Evolutionary conservation across 2,888 invertebrate species (phyloP).

Genomic region (Scaptomyza caliginosa): DNA sequence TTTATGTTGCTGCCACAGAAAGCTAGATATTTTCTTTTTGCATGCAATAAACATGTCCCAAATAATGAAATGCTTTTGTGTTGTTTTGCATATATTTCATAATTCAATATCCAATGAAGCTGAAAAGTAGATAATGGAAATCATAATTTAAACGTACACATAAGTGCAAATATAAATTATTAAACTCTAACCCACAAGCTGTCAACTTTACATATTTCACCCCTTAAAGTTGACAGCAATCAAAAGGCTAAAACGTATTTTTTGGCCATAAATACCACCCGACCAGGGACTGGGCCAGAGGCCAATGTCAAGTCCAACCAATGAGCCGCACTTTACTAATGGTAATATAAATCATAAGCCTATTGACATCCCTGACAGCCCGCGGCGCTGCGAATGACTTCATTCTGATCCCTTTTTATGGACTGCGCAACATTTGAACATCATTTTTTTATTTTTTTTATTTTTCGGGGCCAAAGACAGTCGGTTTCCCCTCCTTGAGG

Average conservation of each 20-base stretch:
- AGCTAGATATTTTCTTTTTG: background rate
- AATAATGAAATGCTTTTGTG: background rate
- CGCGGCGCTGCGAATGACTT: conserved; percentile 43
- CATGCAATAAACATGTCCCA: background rate
- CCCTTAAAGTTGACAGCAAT: conserved; percentile 11
- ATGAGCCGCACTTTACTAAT: conserved; percentile 66
- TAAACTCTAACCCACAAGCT: background rate
- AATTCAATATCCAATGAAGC: background rate
- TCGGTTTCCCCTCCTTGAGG: conserved; percentile 8
- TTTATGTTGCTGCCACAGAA: background rate
- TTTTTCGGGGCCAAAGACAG: background rate
- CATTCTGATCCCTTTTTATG: conserved; percentile 73
- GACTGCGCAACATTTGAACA: conserved; percentile 61
- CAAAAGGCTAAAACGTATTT: conserved; percentile 26
- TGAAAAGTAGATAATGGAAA: background rate
- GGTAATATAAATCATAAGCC: conserved; percentile 76
- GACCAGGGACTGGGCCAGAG: background rate
- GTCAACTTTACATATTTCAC: conserved; percentile 15
- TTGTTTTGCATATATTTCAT: background rate
- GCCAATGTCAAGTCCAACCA: conserved; percentile 24
- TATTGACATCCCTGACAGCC: conserved; percentile 60
- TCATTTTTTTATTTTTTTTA: conserved; percentile 14
- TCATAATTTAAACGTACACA: background rate
- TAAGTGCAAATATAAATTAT: conserved; percentile 8
- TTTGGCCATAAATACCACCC: conserved; percentile 23